Evolutionary conservation across 2,113 vertebrate species (phyloP), one percentile per base, ranked within the genome.

Genomic region (Cyprinodon tularosa): DNA sequence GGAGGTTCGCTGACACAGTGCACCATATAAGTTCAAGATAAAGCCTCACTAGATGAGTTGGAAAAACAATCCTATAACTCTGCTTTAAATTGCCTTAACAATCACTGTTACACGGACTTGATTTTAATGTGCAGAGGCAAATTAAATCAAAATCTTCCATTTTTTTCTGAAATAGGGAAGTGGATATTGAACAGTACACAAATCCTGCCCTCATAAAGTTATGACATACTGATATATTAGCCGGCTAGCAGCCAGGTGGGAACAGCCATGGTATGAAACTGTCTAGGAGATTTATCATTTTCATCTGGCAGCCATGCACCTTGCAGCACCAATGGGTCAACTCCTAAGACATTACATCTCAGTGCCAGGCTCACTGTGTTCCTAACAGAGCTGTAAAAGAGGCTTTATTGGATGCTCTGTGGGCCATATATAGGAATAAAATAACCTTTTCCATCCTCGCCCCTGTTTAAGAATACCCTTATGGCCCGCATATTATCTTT

Each of bases 341-440:
- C 71, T 78, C 76, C 67, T 70, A 62, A 88, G 83, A 91, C 91
- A 89, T 90, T 87, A 85, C 86, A 86, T 88, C 85, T 83, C 66
- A 47, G 83, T 86, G 89, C 76, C 72, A 81, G 76, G 82, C 77
- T 68, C 70, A 48, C 77, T 66, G 72, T 72, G 76, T 45, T 76
- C 68, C 81, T 83, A 66, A 87, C 80, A 85, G 68, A 72, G 71
- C 45, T 37, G 48, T 89, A 85, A 85, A 83, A 83, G 38, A 68
- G 60, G 44, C 22, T 89, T 84, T 83, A 81, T 61, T 78, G 84
- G 74, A 69, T 12, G 22, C 44, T 77, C 59, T 14, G 12, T 59
- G 66, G 68, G 61, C 80, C 62, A 67, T 48, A 65, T 66, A n/a
- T 14, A 17, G 29, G 63, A 62, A 79, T 53, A 37, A 85, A 79